Evolutionary conservation across 2,888 invertebrate species (phyloP), one percentile per base, ranked within the genome.

Genomic region (Agrochola lota): DNA sequence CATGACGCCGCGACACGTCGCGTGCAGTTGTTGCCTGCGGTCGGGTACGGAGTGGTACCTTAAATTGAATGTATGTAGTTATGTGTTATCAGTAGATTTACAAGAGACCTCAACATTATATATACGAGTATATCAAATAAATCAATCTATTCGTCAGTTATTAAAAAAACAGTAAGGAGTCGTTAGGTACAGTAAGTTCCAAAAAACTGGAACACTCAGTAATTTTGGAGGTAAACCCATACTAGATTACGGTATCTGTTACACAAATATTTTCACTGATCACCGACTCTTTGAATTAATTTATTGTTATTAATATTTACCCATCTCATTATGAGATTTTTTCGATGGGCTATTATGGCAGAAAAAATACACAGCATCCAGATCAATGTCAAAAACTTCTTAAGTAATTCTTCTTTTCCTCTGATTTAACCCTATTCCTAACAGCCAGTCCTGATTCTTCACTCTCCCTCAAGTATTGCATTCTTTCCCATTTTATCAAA

Each of bases 381-480:
- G 20, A 23, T 3, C 23, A 35, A 64, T 46, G 15, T 57, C n/a
- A 30, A 57, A 77, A 57, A 6, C 12, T 76, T 76, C 52, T 7
- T n/a, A 43, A 20, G n/a, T 35, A 46, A 20, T 43, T 60, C 35
- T 30, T 46, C 0, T 55, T 67, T 63, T 35, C 49, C 3, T 35
- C 63, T 15, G 9, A 43, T 17, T 23, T 30, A 64, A 17, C 12
- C 52, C 30, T 82, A 75, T 82, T 46, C 6, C 35, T 76, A 77
- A 69, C 78, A 43, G 11, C 69, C 78, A 83, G 49, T 69, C 63
- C 43, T 55, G 78, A 59, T 64, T 63, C 4, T 64, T 55, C 35
- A 70, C 64, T 78, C 63, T 83, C 69, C 23, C 35, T 59, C 52
- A 83, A 40, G 12, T 84, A 67, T 78, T 83, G 55, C 66, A 78